Evolutionary conservation across 2,888 invertebrate species (phyloP), one percentile per base, ranked within the genome.

Genomic region (Carpatolechia fugitivella): DNA sequence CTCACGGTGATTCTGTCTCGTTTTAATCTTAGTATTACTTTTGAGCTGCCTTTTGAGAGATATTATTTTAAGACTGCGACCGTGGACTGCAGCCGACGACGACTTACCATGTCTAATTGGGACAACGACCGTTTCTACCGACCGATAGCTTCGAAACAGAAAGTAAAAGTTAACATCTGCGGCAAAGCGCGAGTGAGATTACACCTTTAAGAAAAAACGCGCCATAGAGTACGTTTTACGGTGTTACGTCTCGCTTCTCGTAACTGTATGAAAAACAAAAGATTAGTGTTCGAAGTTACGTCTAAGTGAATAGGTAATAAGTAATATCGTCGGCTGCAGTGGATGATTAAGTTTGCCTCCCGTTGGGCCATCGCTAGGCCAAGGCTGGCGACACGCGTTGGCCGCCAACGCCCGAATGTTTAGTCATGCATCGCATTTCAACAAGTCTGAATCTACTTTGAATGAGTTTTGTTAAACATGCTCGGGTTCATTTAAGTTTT

Each of bases 361-460:
- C 31, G 47, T 31, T 47, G 47, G 30, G 18, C 33, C 20, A 44
- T n/a, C 36, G 50, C 50, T 18, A 7, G 50, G 50, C 50, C 50
- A 36, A 52, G 29, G 52, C 29, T 41, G 40, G 52, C 40, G 18
- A 51, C n/a, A n/a, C 40, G 7, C 69, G 72, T 80, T 70, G 70
- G 63, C 69, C 68, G 69, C 72, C 68, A 52, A 66, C 71, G 58
- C 60, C 56, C 80, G 69, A 80, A 78, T 70, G 73, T 77, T 79
- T 68, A 78, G 68, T 68, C 73, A 70, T 76, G 74, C 76, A 72
- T 76, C 74, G 77, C 80, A 78, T 83, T 78, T 79, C 75, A 70
- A 79, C 77, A 80, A 82, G 79, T 83, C 81, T 78, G 80, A 82
- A 68, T 69, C 68, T 71, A 71, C 69, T 71, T 66, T 58, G 64